Evolutionary conservation across 2,797 vertebrate species (phyloP), one percentile per base, ranked within the genome.

Genomic region (Pelodytes ibericus): DNA sequence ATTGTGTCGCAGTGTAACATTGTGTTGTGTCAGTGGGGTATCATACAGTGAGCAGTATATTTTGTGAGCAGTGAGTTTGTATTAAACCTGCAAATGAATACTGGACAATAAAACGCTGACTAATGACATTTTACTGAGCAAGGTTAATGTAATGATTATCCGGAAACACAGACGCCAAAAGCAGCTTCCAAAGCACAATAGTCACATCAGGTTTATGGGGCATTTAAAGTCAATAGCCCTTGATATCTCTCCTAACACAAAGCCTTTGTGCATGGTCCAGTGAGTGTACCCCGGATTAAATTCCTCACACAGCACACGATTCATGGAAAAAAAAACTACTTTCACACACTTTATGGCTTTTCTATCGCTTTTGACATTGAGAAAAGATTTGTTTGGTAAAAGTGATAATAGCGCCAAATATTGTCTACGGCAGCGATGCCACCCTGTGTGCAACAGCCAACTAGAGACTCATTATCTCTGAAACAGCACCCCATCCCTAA

Each of bases 241-340:
- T 84, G 56, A 44, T 78, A 72, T 76, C 85, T 81, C 77, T 75
- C 81, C 81, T 81, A 49, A 74, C 57, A 71, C 47, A 68, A 72
- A 80, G 26, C 74, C 41, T n/a, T 71, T 62, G 81, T 59, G 56
- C 77, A 71, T 1, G 1, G 57, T 72, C 57, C 82, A 79, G 83
- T 81, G 83, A 58, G 77, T 65, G 31, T 20, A 64, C 66, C 71
- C 66, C 75, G 53, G 47, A 74, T 73, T 63, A 30, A 24, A 29
- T 41, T 60, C 77, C 60, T 71, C 36, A 41, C 25, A n/a, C 49
- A 3, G 33, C 15, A 39, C 59, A 26, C 20, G 29, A 49, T 36
- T 62, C 20, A 25, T 61, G 57, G 15, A 49, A 33, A 73, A 15
- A 66, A 60, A 72, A 67, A 64, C 27, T 58, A 71, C 67, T 58